These are phyloP conservation scores for Amia ocellicauda DNA, from an alignment of 2,113 vertebrate species.

Conservation along the genomic window DNA sequence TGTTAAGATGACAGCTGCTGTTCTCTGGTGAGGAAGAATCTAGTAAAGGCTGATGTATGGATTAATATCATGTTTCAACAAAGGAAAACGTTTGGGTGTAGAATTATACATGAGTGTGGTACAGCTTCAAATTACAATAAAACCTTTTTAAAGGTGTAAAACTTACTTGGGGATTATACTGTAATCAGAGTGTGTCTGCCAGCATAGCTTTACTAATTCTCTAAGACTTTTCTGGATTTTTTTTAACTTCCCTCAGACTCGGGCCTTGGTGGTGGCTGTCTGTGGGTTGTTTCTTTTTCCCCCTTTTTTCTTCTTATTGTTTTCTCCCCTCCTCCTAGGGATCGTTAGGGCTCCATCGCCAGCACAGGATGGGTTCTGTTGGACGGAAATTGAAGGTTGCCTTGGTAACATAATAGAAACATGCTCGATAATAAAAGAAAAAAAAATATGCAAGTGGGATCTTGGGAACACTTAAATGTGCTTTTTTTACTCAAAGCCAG, in stretches of 20 bases:
- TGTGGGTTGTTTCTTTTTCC: neutral
- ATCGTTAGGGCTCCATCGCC: conserved; percentile 44
- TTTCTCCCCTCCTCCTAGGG: neutral
- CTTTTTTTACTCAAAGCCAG: conserved; percentile 34
- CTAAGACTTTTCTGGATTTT: conserved; percentile 50
- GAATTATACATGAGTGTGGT: conserved; percentile 55
- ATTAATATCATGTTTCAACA: conserved; percentile 39
- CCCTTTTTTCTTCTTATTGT: conserved; percentile 32
- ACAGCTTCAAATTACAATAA: conserved; percentile 47
- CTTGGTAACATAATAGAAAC: conserved; percentile 62
- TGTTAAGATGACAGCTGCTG: conserved; percentile 32
- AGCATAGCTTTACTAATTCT: conserved; percentile 54
- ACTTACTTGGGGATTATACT: conserved; percentile 68
- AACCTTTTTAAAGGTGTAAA: conserved; percentile 56
- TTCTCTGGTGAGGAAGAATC: conserved; percentile 30
- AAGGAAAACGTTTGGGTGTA: conserved; percentile 45
- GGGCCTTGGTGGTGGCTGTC: conserved; percentile 27
- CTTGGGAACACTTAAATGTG: conserved; percentile 35
- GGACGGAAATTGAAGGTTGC: conserved; percentile 50
- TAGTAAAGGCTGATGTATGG: conserved; percentile 42
- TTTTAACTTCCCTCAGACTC: conserved; percentile 49
- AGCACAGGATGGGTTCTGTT: conserved; percentile 32
- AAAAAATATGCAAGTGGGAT: conserved; percentile 39
- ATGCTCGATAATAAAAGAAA: conserved; percentile 52
- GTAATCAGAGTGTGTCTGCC: conserved; percentile 60